Conservation (phyloP, 2,888 invertebrate species). For the Eupithecia dodoneata region DNA sequence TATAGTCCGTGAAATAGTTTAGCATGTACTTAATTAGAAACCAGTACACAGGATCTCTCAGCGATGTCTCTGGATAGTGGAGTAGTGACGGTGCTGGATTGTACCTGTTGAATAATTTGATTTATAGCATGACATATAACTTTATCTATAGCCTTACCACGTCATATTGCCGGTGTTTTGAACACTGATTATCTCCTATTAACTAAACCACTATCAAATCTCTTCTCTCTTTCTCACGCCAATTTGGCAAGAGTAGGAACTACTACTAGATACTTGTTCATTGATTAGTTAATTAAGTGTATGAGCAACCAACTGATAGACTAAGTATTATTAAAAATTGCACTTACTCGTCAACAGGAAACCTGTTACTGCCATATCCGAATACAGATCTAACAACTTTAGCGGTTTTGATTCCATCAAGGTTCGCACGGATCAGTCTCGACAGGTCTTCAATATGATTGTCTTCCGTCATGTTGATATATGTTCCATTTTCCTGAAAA, state of each 20-base stretch:
- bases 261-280: neutral
- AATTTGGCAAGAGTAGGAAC: neutral
- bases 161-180: neutral
- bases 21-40: constrained; percentile 61
- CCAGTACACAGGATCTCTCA: constrained; percentile 75
- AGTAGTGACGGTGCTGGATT: constrained; percentile 73
- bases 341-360: constrained; percentile 62
- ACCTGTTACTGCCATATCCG: constrained; percentile 67
- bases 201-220: neutral
- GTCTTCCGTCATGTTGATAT: constrained; percentile 65
- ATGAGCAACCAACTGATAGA: neutral
- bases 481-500: constrained; percentile 67
- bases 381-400: constrained; percentile 67
- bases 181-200: neutral
- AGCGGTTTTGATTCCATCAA: constrained; percentile 64
- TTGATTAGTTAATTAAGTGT: neutral
- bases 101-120: constrained; percentile 56
- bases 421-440: constrained; percentile 70
- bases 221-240: neutral
- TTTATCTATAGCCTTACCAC: no score
- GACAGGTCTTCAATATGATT: constrained; percentile 68
- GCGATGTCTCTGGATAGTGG: constrained; percentile 72
- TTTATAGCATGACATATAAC: neutral
- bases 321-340: neutral
- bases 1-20: constrained; percentile 67